A percentile compares a stretch with the other conserved stretches of the same genome.
These are phyloP conservation scores for Polypterus bichir DNA, from an alignment of 2,113 vertebrate species.

Conservation along the genomic window DNA sequence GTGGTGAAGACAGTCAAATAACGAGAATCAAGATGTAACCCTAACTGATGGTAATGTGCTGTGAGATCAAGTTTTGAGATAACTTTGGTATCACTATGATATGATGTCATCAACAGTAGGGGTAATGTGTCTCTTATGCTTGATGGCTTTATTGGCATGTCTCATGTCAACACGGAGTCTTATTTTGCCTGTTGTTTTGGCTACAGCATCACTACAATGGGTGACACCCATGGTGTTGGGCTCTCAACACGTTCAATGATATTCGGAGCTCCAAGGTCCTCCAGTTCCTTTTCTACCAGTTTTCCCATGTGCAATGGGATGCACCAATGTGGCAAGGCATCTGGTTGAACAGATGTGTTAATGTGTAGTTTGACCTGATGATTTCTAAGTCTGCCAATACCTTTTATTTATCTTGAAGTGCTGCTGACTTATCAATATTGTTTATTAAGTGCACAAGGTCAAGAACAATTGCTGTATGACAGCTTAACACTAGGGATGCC, in stretches of 20 bases:
- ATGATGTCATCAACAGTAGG: not conserved
- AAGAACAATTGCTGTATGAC: not conserved
- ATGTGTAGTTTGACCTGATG: not conserved
- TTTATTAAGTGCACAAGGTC: not conserved
- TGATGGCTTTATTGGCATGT: not conserved
- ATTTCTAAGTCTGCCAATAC: not conserved
- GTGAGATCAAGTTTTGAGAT: not conserved
- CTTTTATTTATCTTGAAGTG: not conserved
- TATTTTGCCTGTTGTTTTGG: slow-evolving; percentile 1
- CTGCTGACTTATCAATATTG: not conserved
- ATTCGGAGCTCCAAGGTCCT: not conserved
- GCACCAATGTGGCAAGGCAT: not conserved
- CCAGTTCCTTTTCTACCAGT: not conserved
- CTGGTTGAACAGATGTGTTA: not conserved
- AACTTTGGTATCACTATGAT: not conserved
- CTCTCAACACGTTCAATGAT: not conserved
- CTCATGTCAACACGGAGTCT: not conserved
- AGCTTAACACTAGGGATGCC: not conserved
- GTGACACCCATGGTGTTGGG: not conserved
- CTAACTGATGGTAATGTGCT: not conserved
- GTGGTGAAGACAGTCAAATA: not conserved
- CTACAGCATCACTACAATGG: not conserved
- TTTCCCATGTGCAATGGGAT: not conserved
- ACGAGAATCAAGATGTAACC: not conserved
- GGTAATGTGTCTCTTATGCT: not conserved